Base-by-base conservation (phyloP, 2,797 vertebrate species). In the Acipenser oxyrinchus region DNA sequence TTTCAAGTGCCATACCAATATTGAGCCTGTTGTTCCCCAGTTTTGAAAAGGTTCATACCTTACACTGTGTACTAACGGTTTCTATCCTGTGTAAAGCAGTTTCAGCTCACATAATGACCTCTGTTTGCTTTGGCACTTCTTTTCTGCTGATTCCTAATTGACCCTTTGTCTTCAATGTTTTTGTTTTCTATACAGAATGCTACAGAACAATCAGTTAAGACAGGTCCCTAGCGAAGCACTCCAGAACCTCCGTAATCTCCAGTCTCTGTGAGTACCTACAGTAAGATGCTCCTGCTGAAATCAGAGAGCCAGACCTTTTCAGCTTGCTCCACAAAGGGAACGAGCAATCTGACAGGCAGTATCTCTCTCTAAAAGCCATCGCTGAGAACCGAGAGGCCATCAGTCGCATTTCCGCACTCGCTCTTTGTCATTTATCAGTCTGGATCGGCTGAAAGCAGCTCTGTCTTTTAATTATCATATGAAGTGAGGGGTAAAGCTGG, bases 151-250 rank as follows among this genome's bases (percentile, higher is more conserved):
- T 48, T 15, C 50, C 9, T n/a, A 62, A 63, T 61, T 67, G 1
- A 71, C 72, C 82, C 67, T 79, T 59, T 3, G 0, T 72, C 66
- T 77, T 69, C 15, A 67, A 15, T 51, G 78, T 70, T 7, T 63
- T 37, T 37, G 23, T 76, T 80, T 73, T 71, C 72, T 75, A 53
- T 51, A n/a, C 64, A 97, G 95, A 70, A 97, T 97, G 95, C 88
- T 97, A 64, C 95, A 97, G 81, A 97, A 97, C 77, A 97, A 97
- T 82, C 91, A 91, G 67, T 84, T 97, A 64, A 86, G 66, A 18
- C 90, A 93, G 61, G 91, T 95, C 58, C 95, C 94, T 12, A 79
- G 75, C 0, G 91, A 94, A 77, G 93, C 93, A 0, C 87, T 97
- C 7, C 93, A 89, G 80, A 91, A 88, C 75, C 79, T 96, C 70